Conservation (phyloP, 1,140 invertebrate species). For the Ceratitis capitata region DNA sequence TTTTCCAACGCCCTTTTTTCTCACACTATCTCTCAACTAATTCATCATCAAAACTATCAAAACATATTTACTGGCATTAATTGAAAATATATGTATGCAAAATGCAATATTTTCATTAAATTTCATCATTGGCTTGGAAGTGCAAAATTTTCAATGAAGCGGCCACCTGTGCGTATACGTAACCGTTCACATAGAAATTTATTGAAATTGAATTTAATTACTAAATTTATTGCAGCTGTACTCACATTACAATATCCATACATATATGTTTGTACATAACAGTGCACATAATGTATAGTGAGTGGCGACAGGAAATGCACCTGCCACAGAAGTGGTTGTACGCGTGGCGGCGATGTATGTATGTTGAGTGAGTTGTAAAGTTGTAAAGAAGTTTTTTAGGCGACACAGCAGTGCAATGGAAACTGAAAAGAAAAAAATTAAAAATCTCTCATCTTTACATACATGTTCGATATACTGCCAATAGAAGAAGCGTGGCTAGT, state of each 20-base stretch:
- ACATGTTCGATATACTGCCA: neutral
- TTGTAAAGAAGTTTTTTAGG: constrained; percentile 12
- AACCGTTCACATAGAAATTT: neutral
- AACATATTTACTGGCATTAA: too few species aligned
- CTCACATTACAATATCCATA: too few species aligned
- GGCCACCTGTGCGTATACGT: constrained; percentile 29
- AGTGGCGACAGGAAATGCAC: constrained; percentile 15
- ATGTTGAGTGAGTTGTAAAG: neutral
- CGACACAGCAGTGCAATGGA: neutral
- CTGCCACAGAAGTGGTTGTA: neutral
- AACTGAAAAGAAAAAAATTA: too few species aligned
- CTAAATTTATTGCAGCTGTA: neutral
- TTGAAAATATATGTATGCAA: neutral
- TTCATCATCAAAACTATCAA: too few species aligned
- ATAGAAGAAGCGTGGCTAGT: neutral
- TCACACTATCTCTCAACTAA: too few species aligned
- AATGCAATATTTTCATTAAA: neutral
- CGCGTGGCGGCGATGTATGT: neutral
- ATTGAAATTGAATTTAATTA: constrained; percentile 3
- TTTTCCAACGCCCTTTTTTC: too few species aligned
- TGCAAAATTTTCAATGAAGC: neutral
- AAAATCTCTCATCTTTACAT: neutral
- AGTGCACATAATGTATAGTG: neutral
- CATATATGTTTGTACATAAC: too few species aligned
- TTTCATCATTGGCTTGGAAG: constrained; percentile 17